Evolutionary conservation across 2,113 vertebrate species (phyloP).

Genomic region (Eclectus roratus): DNA sequence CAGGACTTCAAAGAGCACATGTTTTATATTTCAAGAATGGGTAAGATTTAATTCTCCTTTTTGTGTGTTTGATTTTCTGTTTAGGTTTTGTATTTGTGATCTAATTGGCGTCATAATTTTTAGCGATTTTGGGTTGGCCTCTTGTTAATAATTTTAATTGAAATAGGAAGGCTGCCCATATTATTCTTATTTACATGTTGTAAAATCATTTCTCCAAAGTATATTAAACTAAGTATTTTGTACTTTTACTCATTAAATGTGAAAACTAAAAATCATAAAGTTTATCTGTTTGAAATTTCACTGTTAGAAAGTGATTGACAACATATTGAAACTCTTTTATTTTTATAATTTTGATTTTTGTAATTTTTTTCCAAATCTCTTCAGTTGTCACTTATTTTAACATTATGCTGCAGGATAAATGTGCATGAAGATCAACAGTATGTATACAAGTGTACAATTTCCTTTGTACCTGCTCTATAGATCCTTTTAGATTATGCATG

Average conservation of each 20-base stretch:
- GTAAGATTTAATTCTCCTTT: constrained; percentile 72
- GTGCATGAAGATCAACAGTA: constrained; percentile 77
- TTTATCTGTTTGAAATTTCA: not conserved
- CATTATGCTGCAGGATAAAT: constrained; percentile 78
- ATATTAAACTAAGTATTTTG: not conserved
- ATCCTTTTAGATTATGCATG: constrained; percentile 55
- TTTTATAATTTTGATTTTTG: constrained; percentile 44
- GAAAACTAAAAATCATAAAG: not conserved
- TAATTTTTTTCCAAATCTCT: constrained; percentile 62
- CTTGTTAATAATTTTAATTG: not conserved
- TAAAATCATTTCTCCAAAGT: not conserved
- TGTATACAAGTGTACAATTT: constrained; percentile 63
- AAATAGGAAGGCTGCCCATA: not conserved
- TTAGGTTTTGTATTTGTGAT: not conserved
- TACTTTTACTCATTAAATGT: not conserved
- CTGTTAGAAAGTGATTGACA: not conserved
- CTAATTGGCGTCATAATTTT: not conserved
- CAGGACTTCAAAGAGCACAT: constrained; percentile 95
- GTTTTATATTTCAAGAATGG: constrained; percentile 99
- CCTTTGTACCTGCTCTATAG: constrained; percentile 22
- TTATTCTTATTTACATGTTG: not conserved
- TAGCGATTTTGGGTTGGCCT: not conserved
- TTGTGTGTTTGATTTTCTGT: not conserved
- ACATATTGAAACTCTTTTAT: not conserved
- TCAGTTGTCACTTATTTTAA: constrained; percentile 77